Conservation (phyloP, 2,888 invertebrate species). For the Polydesmus complanatus region DNA sequence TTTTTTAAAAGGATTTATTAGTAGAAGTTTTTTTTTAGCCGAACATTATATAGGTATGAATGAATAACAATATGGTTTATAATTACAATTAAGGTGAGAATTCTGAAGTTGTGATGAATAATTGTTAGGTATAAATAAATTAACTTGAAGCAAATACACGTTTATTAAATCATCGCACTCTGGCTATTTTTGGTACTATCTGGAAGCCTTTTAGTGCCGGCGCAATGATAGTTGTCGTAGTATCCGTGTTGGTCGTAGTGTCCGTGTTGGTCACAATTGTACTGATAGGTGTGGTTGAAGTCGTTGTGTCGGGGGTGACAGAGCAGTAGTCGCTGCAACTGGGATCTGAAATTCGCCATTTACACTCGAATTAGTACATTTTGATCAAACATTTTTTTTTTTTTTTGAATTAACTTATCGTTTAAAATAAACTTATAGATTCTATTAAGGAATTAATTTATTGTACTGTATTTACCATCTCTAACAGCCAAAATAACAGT, state of each 20-base stretch:
- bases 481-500: conserved; percentile 1
- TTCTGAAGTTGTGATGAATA: too few species aligned
- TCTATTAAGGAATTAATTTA: too few species aligned
- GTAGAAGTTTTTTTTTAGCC: too few species aligned
- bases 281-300: not conserved
- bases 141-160: too few species aligned
- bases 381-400: not conserved
- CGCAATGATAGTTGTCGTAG: not conserved
- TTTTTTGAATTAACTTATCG: not conserved
- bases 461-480: not conserved
- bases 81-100: too few species aligned
- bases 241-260: not conserved
- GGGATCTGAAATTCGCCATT: not conserved
- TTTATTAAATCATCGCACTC: too few species aligned
- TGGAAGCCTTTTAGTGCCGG: not conserved
- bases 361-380: not conserved
- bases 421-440: too few species aligned
- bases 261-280: not conserved
- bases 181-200: too few species aligned
- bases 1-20: too few species aligned
- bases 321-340: not conserved
- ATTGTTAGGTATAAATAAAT: too few species aligned
- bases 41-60: too few species aligned
- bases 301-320: not conserved
- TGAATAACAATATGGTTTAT: too few species aligned